Evolutionary conservation across 1,140 invertebrate genomes (phyloP).

Genomic region (Drosophila nebulosa): DNA sequence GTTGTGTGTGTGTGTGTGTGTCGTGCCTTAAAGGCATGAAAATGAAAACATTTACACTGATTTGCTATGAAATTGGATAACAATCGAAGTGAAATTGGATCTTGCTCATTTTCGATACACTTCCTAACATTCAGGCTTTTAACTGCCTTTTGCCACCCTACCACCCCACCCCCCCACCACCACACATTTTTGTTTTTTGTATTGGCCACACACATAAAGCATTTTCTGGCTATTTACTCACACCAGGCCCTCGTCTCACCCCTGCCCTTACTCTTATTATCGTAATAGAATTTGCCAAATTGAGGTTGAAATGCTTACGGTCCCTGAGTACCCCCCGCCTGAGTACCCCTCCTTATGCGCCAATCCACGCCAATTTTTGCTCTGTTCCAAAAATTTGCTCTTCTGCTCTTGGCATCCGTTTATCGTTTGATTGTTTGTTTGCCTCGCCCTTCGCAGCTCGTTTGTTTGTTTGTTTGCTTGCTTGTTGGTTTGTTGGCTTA

Average conservation of each 20-base stretch:
- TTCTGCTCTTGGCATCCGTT: slow-evolving; percentile 67
- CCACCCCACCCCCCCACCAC: neutral
- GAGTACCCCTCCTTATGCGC: neutral
- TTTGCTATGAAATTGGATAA: slow-evolving; percentile 80
- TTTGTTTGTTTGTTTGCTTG: slow-evolving; percentile 25
- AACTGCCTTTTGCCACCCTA: slow-evolving; percentile 55
- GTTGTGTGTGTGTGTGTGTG: no score
- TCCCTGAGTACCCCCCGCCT: neutral
- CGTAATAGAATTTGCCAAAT: slow-evolving; percentile 81
- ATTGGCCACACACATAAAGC: slow-evolving; percentile 67
- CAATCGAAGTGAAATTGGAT: slow-evolving; percentile 81
- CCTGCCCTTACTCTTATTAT: slow-evolving; percentile 58
- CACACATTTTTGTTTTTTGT: slow-evolving; percentile 3
- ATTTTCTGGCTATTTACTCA: slow-evolving; percentile 73
- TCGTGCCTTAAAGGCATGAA: slow-evolving; percentile 60
- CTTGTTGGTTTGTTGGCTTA: slow-evolving; percentile 59
- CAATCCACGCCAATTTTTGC: neutral
- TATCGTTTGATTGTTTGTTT: slow-evolving; percentile 78
- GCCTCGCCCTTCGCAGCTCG: slow-evolving; percentile 36
- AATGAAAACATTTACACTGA: slow-evolving; percentile 80
- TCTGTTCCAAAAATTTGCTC: neutral
- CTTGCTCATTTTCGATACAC: slow-evolving; percentile 75
- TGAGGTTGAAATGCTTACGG: slow-evolving; percentile 78
- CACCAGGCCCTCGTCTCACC: neutral
- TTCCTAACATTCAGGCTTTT: slow-evolving; percentile 63